Evolutionary conservation across 2,113 vertebrate genomes (phyloP).

Genomic region (Synchiropus splendidus): DNA sequence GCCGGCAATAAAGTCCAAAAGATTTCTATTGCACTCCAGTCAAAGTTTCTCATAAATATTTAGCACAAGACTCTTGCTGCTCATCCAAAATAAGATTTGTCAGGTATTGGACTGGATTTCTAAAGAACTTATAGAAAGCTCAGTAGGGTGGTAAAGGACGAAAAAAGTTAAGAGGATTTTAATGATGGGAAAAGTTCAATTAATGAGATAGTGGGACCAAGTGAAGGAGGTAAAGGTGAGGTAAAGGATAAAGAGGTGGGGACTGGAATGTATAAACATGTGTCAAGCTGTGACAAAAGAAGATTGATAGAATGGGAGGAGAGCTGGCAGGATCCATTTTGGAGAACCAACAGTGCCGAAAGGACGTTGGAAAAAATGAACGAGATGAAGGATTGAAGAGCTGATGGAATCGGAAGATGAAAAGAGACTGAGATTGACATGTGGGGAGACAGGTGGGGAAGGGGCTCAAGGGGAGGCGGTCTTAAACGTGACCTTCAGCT

Average conservation of each 20-base stretch:
- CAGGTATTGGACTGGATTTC: too few species aligned
- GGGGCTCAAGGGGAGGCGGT: not conserved
- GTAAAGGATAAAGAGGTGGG: conserved; percentile 20
- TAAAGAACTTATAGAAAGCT: too few species aligned
- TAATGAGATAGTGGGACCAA: not conserved
- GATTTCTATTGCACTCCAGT: too few species aligned
- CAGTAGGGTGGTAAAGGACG: too few species aligned
- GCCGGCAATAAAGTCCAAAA: too few species aligned
- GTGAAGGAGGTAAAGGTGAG: conserved; percentile 29
- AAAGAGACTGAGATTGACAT: conserved; percentile 7
- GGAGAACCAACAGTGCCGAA: conserved; percentile 15
- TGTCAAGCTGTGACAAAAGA: conserved; percentile 15
- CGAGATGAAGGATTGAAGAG: not conserved
- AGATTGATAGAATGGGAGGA: not conserved
- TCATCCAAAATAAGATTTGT: too few species aligned
- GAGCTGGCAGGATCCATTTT: conserved; percentile 14
- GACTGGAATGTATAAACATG: conserved; percentile 19
- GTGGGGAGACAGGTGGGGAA: not conserved
- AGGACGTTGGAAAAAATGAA: not conserved
- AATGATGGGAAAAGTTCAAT: too few species aligned
- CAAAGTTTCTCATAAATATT: too few species aligned
- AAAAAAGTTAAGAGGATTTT: too few species aligned
- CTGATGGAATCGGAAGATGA: not conserved
- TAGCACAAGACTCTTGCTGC: too few species aligned
- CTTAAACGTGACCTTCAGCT: not conserved